Evolutionary conservation across 2,113 vertebrate genomes (phyloP), one percentile per base, ranked within the genome.

Genomic region (Dicentrarchus labrax): DNA sequence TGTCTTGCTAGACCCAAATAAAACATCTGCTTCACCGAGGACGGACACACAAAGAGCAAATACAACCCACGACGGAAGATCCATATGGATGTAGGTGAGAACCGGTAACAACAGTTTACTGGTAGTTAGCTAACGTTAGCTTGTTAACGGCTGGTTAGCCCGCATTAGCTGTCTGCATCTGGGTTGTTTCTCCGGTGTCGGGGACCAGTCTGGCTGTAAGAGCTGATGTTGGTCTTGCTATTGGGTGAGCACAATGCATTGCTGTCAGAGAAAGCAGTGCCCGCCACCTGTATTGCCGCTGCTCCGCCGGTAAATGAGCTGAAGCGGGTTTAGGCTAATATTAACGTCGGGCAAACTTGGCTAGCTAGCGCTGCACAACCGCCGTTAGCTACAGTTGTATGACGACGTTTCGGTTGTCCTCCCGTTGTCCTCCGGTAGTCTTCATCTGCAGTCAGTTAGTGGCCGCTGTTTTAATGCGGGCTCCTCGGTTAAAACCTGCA

Each of bases 311-410:
- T 10, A 78, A 64, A 77, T 38, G 41, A 73, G 39, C n/a, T 59
- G 61, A 90, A 85, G 80, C 83, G 81, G 11, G 80, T 70, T 74
- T 82, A 71, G 17, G 86, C 59, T 81, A 73, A 65, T 86, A 68
- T 71, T 17, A 78, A 82, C 76, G 72, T 50, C 62, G 68, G 71
- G 59, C 69, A 80, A 86, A 88, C 84, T 91, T 90, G 70, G 83
- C 89, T 86, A 91, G 88, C 89, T 83, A 59, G 19, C n/a, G 84
- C 84, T 85, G 71, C 82, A 59, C 53, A 51, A 4, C 48, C 74
- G 60, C 38, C 48, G 80, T 82, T 92, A 89, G 93, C 93, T 81
- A 43, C 66, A 86, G 60, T 45, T 90, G 72, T 88, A 84, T 94
- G 91, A 92, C 92, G 88, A 92, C 86, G 86, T 92, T 89, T 90